Evolutionary conservation across 2,797 vertebrate species (phyloP).

Genomic region (Sebastes matsubarae): DNA sequence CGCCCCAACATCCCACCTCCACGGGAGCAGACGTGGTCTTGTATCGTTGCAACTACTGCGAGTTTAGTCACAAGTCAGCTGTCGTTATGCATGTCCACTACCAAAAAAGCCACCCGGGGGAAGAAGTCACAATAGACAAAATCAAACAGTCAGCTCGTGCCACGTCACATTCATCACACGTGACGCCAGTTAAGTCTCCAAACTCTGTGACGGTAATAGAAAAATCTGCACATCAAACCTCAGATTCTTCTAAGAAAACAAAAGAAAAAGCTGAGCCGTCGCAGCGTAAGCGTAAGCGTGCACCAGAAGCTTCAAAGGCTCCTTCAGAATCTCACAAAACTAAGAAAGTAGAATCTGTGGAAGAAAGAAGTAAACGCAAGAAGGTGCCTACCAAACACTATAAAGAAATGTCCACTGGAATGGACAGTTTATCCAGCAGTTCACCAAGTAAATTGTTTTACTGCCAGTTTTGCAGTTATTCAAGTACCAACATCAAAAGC

Average conservation of each 20-base stretch:
- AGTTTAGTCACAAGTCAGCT: constrained; percentile 89
- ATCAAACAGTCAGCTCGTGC: constrained; percentile 84
- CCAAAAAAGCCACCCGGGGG: constrained; percentile 89
- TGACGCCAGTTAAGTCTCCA: constrained; percentile 55
- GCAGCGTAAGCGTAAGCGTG: background rate
- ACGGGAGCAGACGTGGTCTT: constrained; percentile 69
- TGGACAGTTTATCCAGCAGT: background rate
- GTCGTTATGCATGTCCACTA: constrained; percentile 93
- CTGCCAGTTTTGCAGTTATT: constrained; percentile 61
- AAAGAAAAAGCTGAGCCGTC: background rate
- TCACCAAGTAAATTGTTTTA: constrained; percentile 30
- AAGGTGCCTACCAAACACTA: constrained; percentile 58
- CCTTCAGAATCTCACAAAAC: constrained; percentile 67
- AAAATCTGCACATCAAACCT: background rate
- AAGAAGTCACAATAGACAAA: constrained; percentile 88
- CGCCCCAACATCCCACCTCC: constrained; percentile 69
- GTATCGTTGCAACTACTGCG: constrained; percentile 89
- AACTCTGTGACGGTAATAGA: background rate
- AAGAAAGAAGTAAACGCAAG: constrained; percentile 78
- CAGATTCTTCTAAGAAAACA: background rate
- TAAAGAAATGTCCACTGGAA: constrained; percentile 32
- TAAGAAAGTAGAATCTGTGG: constrained; percentile 58
- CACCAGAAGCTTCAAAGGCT: background rate
- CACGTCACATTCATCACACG: constrained; percentile 67
- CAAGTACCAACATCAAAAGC: constrained; percentile 40